A percentile compares a stretch with the other conserved stretches of the same genome.
These are phyloP conservation scores for Beris morrisii DNA, from an alignment of 2,888 invertebrate species.

Conservation along the genomic window DNA sequence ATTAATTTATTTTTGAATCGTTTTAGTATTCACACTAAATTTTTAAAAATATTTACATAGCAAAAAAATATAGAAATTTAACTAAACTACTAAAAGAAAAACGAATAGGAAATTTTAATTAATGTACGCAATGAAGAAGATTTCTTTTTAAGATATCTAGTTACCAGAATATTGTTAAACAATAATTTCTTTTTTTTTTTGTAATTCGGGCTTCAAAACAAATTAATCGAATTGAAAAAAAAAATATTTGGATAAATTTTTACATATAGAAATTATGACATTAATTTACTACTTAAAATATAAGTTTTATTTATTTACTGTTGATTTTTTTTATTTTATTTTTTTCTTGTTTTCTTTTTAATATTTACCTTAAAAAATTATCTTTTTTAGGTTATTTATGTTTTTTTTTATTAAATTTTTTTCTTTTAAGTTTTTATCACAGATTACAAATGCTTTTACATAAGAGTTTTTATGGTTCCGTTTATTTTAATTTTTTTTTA, in stretches of 20 bases:
- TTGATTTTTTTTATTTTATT: constrained; percentile 9
- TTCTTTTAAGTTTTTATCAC: constrained; percentile 42
- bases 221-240: constrained; percentile 36
- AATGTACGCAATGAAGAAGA: constrained; percentile 2
- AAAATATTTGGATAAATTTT: constrained; percentile 41
- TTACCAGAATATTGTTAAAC: not conserved
- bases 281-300: constrained; percentile 23
- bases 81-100: not conserved
- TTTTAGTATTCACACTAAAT: constrained; percentile 17
- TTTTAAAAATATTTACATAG: too few species aligned
- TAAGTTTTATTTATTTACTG: constrained; percentile 17
- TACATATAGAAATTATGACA: constrained; percentile 34
- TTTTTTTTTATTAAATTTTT: constrained; percentile 7
- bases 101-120: constrained; percentile 11
- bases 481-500: not conserved
- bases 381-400: constrained; percentile 1
- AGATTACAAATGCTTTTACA: constrained; percentile 46
- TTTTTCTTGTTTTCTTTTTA: constrained; percentile 1
- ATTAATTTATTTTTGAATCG: constrained; percentile 2
- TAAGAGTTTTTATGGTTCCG: constrained; percentile 33
- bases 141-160: constrained; percentile 11
- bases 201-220: constrained; percentile 3
- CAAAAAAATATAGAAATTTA: too few species aligned
- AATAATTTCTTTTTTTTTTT: constrained; percentile 12
- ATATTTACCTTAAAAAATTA: constrained; percentile 40